Evolutionary conservation across 2,888 invertebrate species (phyloP), one percentile per base, ranked within the genome.

Genomic region (Aphidius colemani): DNA sequence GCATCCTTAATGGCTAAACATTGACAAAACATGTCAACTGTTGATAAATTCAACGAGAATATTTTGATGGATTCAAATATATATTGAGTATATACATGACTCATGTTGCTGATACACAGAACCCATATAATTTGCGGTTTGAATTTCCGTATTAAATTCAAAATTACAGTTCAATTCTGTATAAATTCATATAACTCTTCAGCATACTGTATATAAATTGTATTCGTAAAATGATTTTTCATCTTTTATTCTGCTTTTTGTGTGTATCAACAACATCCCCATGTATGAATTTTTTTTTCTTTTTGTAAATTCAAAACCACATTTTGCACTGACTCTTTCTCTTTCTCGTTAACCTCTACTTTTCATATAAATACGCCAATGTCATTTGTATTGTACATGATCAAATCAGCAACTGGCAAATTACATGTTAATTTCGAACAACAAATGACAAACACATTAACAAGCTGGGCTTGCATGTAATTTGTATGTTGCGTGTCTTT

Each of bases 361-460:
- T 18, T 18, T 18, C 13, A 18, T 18, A 1, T 13, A 13, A 2
- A 18, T 18, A 18, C 13, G 2, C 30, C 30, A 30, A 30, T 30
- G 13, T 18, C 13, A 18, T 30, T 30, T 3, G 30, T 18, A 3
- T 2, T 56, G 30, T 49, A 64, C 57, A 61, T 64, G 53, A 64
- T 64, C 46, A 43, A 58, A 61, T 61, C 53, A 61, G 50, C 53
- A 53, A 61, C 58, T 48, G 51, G 63, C 44, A 53, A 65, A 65
- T 58, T 59, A 53, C 58, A 58, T 41, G 45, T 53, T 46, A 40
- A 50, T 45, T 57, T 51, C 11, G 18, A n/a, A 61, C 41, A 8
- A 60, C 55, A 44, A 56, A 51, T 10, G 18, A 40, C 43, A 46
- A 46, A 46, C 40, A 39, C n/a, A 46, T 46, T 11, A 45, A 46